Conservation (phyloP, 2,888 invertebrate genomes). For the Blomia tropicalis region DNA sequence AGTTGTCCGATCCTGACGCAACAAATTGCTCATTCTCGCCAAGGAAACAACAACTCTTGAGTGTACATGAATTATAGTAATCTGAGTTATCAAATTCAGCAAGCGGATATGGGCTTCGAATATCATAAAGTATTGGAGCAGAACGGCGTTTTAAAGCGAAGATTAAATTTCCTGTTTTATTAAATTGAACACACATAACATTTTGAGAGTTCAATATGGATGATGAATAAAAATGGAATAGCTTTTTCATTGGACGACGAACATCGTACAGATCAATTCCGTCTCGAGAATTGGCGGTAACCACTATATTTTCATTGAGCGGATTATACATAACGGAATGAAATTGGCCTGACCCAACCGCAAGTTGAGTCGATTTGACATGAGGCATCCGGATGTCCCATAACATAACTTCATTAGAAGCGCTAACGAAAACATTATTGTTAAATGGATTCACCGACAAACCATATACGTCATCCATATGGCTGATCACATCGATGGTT, state of each 20-base stretch:
- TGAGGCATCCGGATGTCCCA: constrained; percentile 53
- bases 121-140: constrained; percentile 61
- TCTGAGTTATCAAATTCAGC: constrained; percentile 78
- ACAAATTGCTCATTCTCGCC: constrained; percentile 72
- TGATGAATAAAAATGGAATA: constrained; percentile 16
- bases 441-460: constrained; percentile 70
- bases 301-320: constrained; percentile 56
- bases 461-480: constrained; percentile 77
- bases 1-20: constrained; percentile 85
- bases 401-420: constrained; percentile 74
- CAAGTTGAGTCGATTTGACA: constrained; percentile 39
- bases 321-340: constrained; percentile 92
- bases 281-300: constrained; percentile 74
- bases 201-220: constrained; percentile 41
- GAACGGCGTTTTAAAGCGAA: constrained; percentile 67
- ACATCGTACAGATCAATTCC: constrained; percentile 80
- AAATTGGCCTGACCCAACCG: constrained; percentile 58
- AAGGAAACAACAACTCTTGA: constrained; percentile 90
- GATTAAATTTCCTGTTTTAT: constrained; percentile 55
- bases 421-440: constrained; percentile 65
- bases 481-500: constrained; percentile 38
- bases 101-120: constrained; percentile 48
- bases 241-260: constrained; percentile 51
- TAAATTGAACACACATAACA: constrained; percentile 84
- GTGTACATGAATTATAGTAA: constrained; percentile 88